These are phyloP conservation scores for Julus scanicus DNA, from an alignment of 2,888 invertebrate species.

Conservation along the genomic window DNA sequence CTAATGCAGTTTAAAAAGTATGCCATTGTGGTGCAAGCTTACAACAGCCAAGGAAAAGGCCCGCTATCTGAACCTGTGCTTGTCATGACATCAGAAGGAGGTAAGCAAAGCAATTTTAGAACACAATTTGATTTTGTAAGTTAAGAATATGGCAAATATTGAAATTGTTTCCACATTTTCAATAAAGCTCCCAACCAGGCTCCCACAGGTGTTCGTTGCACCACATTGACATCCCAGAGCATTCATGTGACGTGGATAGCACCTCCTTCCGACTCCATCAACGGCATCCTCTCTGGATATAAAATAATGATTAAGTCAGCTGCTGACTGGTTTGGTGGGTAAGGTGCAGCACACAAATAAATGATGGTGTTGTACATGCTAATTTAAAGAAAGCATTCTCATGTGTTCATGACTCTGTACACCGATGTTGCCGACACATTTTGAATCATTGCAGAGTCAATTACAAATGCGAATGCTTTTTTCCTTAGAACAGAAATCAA, in stretches of 20 bases:
- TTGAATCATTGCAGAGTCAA: not conserved
- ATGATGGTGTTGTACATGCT: constrained; percentile 46
- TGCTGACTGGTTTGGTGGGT: constrained; percentile 91
- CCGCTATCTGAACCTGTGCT: constrained; percentile 64
- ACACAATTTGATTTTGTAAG: too few relatives aligned
- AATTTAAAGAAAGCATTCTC: constrained; percentile 20
- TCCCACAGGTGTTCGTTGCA: constrained; percentile 81
- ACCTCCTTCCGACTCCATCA: constrained; percentile 89
- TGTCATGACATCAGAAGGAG: constrained; percentile 66
- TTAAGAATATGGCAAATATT: not conserved
- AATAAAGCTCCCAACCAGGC: constrained; percentile 56
- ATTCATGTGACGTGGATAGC: constrained; percentile 95
- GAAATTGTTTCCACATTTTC: not conserved
- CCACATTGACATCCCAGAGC: constrained; percentile 92
- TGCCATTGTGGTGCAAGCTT: constrained; percentile 65
- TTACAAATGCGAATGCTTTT: constrained; percentile 25
- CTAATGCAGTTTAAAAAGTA: constrained; percentile 65
- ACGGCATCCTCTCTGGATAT: constrained; percentile 95
- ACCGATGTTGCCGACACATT: not conserved
- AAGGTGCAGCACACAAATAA: constrained; percentile 58
- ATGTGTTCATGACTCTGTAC: not conserved
- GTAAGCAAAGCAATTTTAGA: constrained; percentile 60
- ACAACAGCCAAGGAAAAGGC: constrained; percentile 65
- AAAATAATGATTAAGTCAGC: constrained; percentile 93
- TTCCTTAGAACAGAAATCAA: not conserved